Base-by-base conservation (phyloP, 1,140 invertebrate species). In the Homalodisca vitripennis region DNA sequence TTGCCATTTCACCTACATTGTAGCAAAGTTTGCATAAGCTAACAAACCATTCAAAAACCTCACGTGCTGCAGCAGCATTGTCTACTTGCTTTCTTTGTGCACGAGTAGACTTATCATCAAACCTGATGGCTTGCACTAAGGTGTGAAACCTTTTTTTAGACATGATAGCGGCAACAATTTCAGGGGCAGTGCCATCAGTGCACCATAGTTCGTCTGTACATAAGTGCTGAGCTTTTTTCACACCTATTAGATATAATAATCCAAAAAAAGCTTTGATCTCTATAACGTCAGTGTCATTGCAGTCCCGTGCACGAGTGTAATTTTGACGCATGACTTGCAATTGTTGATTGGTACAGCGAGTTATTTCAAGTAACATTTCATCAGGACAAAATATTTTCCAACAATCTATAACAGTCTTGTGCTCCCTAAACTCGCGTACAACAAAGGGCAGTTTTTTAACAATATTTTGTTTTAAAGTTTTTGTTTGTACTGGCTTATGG, bases 191-290 rank as follows among this genome's bases (percentile, higher is more conserved):
- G 20, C 75, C 72, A 62, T 74, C 71, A 27, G 73, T 73, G 22
- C 34, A 48, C 74, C 76, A 79, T n/a, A 79, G 51, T 34, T 79
- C 75, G 64, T 75, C 57, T 60, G 69, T 27, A 73, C 75, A 76
- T 70, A 73, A 53, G 57, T 32, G 70, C 1, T 17, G 31, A 17
- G 67, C 48, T 66, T 73, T 74, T 30, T 70, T 67, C 20, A 75
- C 51, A 29, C 78, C 78, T 62, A 30, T 53, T 26, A 75, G 47
- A 60, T 65, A 71, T 24, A 74, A 30, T n/a, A 75, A 55, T 26
- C 72, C 73, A 68, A 75, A 57, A 24, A 74, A 30, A 65, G 74
- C 69, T 20, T 51, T 62, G 17, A 75, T 69, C 66, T 75, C 72
- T 41, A 48, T 60, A 55, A 34, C 30, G 31, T 51, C 10, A 31